phyloP scores from a whole-genome alignment of 2,888 invertebrate species.

The Cantharis lateralis region DNA sequence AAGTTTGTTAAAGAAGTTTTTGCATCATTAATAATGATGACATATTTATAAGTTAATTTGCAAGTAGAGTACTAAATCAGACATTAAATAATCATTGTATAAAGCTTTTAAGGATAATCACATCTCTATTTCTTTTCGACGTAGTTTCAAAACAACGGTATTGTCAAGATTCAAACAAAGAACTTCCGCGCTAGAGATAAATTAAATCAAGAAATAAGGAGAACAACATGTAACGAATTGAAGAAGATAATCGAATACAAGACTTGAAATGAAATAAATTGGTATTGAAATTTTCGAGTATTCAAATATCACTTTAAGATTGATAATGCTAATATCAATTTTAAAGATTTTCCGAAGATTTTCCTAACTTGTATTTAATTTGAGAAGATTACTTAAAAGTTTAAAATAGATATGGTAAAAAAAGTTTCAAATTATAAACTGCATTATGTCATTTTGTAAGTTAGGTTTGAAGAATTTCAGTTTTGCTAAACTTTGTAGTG shows the following conservation, averaged over 20 bases:
- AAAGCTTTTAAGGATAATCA: slow-evolving; percentile 19
- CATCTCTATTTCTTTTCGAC: slow-evolving; percentile 13
- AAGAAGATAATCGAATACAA: slow-evolving; percentile 14
- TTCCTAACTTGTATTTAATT: neutral
- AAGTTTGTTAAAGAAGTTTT: neutral
- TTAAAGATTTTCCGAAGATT: neutral
- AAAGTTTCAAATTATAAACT: neutral
- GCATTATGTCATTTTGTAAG: neutral
- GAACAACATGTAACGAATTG: slow-evolving; percentile 19
- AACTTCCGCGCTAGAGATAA: slow-evolving; percentile 15
- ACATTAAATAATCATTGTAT: slow-evolving; percentile 16
- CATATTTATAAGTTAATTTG: slow-evolving; percentile 7
- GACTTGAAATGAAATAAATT: slow-evolving; percentile 14
- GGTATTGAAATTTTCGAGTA: neutral
- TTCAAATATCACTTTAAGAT: neutral
- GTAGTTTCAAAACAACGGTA: slow-evolving; percentile 13
- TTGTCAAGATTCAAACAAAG: slow-evolving; percentile 20
- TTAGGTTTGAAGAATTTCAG: neutral
- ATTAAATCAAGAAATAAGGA: slow-evolving; percentile 16
- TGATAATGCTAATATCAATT: neutral
- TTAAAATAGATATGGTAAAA: neutral
- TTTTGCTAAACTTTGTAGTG: neutral
- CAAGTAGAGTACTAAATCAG: slow-evolving; percentile 5
- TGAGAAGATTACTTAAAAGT: neutral
- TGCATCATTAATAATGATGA: slow-evolving; percentile 1